Evolutionary conservation across 64 coral and sea anemone genomes (phyloP).

Genomic region (Catalaphyllia jardinei): DNA sequence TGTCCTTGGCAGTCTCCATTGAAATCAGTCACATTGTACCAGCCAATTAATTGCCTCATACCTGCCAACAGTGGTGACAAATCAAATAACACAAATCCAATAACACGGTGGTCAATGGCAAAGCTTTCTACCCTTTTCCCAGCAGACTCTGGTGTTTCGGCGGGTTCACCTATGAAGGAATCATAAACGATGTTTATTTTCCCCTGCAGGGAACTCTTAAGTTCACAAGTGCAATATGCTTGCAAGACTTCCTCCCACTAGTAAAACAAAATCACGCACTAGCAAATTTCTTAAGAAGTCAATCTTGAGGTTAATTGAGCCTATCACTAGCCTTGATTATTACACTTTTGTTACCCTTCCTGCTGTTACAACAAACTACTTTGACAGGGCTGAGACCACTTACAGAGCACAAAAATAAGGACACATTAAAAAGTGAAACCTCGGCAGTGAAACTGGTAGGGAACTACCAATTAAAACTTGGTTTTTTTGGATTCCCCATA

Average conservation of each 20-base stretch:
- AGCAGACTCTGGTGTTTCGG: constrained; percentile 19
- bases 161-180: not conserved
- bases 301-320: not conserved
- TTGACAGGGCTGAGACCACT: no score
- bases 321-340: no score
- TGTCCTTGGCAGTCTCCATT: constrained; percentile 93
- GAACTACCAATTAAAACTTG: no score
- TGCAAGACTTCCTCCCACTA: not conserved
- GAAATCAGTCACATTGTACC: constrained; percentile 94
- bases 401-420: no score
- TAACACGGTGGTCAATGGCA: constrained; percentile 41
- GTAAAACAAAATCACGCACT: no score
- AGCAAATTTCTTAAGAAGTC: not conserved
- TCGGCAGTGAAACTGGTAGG: no score
- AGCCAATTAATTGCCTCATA: constrained; percentile 86
- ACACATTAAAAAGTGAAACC: no score
- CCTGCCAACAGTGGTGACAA: constrained; percentile 83
- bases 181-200: not conserved
- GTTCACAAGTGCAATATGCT: not conserved
- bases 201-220: not conserved
- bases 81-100: constrained; percentile 85
- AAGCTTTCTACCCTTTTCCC: constrained; percentile 18
- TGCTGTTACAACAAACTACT: no score
- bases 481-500: no score
- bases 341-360: no score